Percentiles rank a stretch among this genome's conserved stretches.
Conservation (phyloP, 2,113 vertebrate species). For the Panthera uncia region DNA sequence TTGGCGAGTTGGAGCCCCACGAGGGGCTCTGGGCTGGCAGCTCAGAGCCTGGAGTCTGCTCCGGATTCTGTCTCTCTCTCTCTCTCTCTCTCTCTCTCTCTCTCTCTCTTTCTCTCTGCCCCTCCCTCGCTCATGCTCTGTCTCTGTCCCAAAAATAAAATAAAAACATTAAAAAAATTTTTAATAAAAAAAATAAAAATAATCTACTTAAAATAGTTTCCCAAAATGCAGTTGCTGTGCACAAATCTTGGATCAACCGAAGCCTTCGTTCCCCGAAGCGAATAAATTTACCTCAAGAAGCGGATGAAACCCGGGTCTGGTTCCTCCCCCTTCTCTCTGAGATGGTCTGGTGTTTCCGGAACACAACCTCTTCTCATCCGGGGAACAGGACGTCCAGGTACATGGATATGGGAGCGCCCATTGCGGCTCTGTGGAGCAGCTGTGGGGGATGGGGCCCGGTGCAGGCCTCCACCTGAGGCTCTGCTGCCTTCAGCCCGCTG, state of each 20-base stretch:
- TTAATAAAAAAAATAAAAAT: neutral
- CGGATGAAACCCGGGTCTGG: accelerated
- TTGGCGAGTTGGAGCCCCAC: too few species aligned
- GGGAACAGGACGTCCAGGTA: accelerated
- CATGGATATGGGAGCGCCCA: accelerated
- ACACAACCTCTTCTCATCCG: accelerated
- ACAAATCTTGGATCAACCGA: neutral
- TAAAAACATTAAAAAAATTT: too few species aligned
- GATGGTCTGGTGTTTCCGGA: accelerated
- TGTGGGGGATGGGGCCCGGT: neutral
- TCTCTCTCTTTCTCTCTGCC: too few species aligned
- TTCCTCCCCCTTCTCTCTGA: accelerated
- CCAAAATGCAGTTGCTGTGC: neutral
- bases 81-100: too few species aligned
- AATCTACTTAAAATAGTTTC: neutral
- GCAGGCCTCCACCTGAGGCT: accelerated
- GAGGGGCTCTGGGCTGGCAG: too few species aligned
- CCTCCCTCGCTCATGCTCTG: too few species aligned
- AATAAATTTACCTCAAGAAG: neutral
- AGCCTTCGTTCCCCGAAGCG: neutral
- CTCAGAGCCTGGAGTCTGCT: too few species aligned
- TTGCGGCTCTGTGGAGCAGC: accelerated
- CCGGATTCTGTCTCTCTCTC: too few species aligned
- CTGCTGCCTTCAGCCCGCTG: neutral
- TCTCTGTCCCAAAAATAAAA: too few species aligned